Conservation (phyloP, 2,888 invertebrate genomes). For the Oeneis ivallda region DNA sequence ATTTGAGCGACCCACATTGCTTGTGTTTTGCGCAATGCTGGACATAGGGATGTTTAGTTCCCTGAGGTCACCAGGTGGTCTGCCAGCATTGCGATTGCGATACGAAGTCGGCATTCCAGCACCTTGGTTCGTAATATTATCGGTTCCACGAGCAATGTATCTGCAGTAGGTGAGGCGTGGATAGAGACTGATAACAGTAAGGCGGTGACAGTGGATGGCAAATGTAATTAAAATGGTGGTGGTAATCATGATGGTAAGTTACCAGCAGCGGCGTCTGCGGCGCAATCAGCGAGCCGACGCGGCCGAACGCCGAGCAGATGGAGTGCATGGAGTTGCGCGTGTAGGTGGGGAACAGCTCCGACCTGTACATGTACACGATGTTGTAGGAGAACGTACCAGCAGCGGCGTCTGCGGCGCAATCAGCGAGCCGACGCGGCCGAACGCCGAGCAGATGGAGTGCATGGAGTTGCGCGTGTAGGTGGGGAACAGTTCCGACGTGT, state of each 20-base stretch:
- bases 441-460: slow-evolving; percentile 85
- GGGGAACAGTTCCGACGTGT: slow-evolving; percentile 88
- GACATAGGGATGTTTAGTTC: too few species aligned
- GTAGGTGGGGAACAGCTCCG: slow-evolving; percentile 88
- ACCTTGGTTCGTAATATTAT: too few species aligned
- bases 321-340: slow-evolving; percentile 86
- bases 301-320: slow-evolving; percentile 85
- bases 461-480: slow-evolving; percentile 86
- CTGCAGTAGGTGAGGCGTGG: too few species aligned
- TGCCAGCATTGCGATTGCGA: too few species aligned
- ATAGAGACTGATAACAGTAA: too few species aligned
- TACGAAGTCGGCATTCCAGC: too few species aligned
- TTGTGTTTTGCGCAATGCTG: too few species aligned
- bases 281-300: slow-evolving; percentile 86
- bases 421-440: slow-evolving; percentile 87
- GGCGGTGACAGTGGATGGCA: too few species aligned
- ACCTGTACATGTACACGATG: slow-evolving; percentile 86
- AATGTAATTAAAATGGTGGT: not conserved
- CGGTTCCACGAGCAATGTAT: too few species aligned
- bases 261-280: slow-evolving; percentile 87
- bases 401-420: slow-evolving; percentile 87
- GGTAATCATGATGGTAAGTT: slow-evolving; percentile 38
- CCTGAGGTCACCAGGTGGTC: too few species aligned
- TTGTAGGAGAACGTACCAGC: slow-evolving; percentile 86
- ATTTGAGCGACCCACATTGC: too few species aligned